Base-by-base conservation (phyloP, 2,797 vertebrate species). In the Notamacropus eugenii region DNA sequence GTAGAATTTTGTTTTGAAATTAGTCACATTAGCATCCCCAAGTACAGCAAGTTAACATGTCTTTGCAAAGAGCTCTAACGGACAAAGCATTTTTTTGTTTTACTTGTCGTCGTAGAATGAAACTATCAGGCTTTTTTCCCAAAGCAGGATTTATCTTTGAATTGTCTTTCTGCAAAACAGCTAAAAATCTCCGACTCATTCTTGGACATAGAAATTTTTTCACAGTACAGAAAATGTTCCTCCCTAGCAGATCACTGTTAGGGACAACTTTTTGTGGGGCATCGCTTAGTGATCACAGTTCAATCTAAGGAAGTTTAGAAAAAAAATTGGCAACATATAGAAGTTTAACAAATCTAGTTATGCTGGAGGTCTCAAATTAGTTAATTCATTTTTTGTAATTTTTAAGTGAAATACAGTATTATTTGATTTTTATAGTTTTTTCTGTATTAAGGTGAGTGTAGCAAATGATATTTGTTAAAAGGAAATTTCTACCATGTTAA, bases 121-220 rank as follows among this genome's bases (percentile, higher is more conserved):
- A 95, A 28, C 19, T 50, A 91, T 94, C 56, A 52, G 93, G 91
- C 93, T 96, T 67, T 4, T 92, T 1, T 5, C 95, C 92, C 93
- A 24, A 62, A 50, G 56, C 54, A 74, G 97, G 74, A 29, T 94
- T 46, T 40, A 34, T 67, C 54, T 22, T 92, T 92, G 95, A 22
- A 19, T 95, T 93, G 8, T 98, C 97, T 95, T 91, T 93, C 91
- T 8, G 12, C 92, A 31, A 27, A 97, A 46, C 28, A 92, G 1
- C 67, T 46, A 57, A 95, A 56, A 90, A 93, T 91, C 95, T 95
- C 27, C 0, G 74, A 95, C 95, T 92, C 14, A 90, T 96, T 98
- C 97, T 93, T 91, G 29, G 55, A 96, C 29, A 0, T 95, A 93
- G 14, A 92, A 59, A 24, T 5, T 54, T 90, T 90, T 82, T 90